phyloP scores from a whole-genome alignment of 1,140 invertebrate species.

The Drosophila nebulosa region DNA sequence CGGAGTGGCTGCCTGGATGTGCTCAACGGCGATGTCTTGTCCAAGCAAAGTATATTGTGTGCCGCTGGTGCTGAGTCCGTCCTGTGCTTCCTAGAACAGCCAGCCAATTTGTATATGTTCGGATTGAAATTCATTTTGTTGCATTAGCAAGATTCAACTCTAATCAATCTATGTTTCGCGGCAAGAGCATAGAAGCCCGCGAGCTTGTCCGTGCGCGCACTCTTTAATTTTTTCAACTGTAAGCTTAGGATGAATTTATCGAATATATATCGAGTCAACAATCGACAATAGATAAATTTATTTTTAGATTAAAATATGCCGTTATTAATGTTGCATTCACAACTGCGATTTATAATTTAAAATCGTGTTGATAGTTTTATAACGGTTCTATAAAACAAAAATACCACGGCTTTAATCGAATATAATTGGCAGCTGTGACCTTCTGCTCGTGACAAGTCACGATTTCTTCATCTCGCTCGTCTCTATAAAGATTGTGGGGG shows the following conservation, averaged over 20 bases:
- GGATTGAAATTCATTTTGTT: constrained; percentile 6
- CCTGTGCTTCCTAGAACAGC: constrained; percentile 12
- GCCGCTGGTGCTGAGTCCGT: too few species aligned
- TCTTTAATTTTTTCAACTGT: not conserved
- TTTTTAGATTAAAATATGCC: too few species aligned
- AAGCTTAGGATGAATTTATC: not conserved
- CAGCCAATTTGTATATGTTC: not conserved
- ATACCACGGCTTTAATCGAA: too few species aligned
- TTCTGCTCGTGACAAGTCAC: not conserved
- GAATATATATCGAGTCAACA: not conserved
- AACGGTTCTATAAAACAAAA: too few species aligned
- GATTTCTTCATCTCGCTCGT: not conserved
- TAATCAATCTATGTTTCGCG: not conserved
- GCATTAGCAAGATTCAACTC: not conserved
- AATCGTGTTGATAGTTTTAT: too few species aligned
- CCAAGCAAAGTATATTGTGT: not conserved
- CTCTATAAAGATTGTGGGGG: not conserved
- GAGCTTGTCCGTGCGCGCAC: not conserved
- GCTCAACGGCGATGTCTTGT: not conserved
- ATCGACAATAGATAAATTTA: not conserved
- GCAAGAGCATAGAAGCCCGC: not conserved
- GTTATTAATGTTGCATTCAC: too few species aligned
- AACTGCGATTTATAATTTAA: not conserved
- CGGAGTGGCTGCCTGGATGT: not conserved
- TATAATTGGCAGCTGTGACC: not conserved